Evolutionary conservation across 1,140 invertebrate genomes (phyloP).

Genomic region (Bursaphelenchus mucronatus): DNA sequence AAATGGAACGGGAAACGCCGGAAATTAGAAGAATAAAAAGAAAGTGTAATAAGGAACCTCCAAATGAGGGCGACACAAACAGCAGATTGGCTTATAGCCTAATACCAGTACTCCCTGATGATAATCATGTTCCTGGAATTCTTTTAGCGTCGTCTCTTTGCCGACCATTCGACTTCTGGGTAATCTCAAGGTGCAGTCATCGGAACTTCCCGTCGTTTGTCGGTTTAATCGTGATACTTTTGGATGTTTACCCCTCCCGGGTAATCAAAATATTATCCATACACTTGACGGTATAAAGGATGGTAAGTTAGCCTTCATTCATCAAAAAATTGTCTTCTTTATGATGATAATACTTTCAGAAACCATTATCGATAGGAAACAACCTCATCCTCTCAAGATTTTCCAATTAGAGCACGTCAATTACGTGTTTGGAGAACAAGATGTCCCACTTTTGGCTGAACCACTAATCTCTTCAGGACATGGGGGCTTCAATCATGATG

Average conservation of each 20-base stretch:
- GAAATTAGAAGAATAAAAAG: no score
- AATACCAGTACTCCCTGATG: no score
- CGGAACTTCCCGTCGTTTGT: background rate
- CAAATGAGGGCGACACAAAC: no score
- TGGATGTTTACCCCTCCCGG: conserved; percentile 3
- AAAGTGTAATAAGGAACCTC: no score
- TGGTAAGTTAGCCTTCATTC: no score
- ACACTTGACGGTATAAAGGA: no score
- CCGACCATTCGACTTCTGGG: no score
- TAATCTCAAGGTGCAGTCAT: no score
- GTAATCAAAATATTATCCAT: conserved; percentile 4
- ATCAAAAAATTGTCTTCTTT: background rate
- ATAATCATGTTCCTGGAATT: no score
- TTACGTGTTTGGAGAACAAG: conserved; percentile 36
- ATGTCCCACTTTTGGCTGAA: conserved; percentile 38
- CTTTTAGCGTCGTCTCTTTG: no score
- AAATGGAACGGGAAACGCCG: no score
- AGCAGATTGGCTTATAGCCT: no score
- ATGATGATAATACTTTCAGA: conserved; percentile 20
- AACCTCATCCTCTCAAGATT: conserved; percentile 32
- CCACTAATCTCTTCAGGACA: conserved; percentile 16
- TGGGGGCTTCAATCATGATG: conserved; percentile 2
- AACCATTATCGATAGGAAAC: conserved; percentile 10
- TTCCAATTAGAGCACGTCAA: conserved; percentile 43
- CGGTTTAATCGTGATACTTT: conserved; percentile 10